phyloP scores from a whole-genome alignment of 2,797 vertebrate species.

The Dryobates pubescens region DNA sequence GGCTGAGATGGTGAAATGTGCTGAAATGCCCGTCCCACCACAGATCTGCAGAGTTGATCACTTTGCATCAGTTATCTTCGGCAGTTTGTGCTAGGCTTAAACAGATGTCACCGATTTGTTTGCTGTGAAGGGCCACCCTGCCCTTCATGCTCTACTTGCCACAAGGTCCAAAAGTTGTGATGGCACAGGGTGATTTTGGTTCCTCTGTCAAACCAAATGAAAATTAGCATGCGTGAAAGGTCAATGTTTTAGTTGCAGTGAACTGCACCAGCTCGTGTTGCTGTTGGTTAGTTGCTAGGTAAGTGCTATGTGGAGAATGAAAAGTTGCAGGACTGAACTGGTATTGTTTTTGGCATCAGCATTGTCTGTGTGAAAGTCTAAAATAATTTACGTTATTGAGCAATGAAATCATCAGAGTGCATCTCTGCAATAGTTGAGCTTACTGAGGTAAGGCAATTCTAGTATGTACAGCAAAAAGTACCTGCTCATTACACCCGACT shows the following conservation, averaged over 20 bases:
- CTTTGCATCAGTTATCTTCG: not conserved
- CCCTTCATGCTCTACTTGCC: not conserved
- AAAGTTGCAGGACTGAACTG: not conserved
- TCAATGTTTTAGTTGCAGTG: not conserved
- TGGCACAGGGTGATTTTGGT: not conserved
- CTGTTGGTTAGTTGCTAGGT: not conserved
- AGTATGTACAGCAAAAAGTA: not conserved
- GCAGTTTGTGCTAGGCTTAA: not conserved
- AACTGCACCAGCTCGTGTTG: not conserved
- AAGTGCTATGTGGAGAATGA: not conserved
- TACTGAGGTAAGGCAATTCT: not conserved
- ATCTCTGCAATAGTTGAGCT: not conserved
- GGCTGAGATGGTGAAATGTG: not conserved
- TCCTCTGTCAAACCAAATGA: not conserved
- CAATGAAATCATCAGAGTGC: not conserved
- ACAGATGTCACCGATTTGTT: not conserved
- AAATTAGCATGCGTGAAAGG: not conserved
- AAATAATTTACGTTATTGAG: not conserved
- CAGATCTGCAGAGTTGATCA: not conserved
- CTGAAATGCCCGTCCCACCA: not conserved
- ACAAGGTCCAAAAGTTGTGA: not conserved
- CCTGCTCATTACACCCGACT: not conserved
- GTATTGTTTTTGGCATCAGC: not conserved
- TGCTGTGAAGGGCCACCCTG: not conserved
- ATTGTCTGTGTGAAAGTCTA: not conserved